Evolutionary conservation across 2,113 vertebrate species (phyloP).

Genomic region (Microcebus griseorufus): DNA sequence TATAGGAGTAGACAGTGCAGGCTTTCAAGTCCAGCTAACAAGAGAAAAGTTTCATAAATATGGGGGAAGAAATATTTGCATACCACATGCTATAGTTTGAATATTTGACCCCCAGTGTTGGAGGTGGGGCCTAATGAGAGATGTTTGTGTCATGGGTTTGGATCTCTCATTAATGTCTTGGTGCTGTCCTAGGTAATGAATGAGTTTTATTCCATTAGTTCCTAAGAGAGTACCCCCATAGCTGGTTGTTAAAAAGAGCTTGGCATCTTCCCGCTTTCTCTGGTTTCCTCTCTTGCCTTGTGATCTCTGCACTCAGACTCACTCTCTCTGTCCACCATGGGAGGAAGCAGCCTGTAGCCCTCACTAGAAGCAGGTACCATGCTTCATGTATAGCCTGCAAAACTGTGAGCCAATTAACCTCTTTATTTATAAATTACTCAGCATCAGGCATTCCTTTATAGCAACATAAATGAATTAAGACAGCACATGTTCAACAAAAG

Average conservation of each 20-base stretch:
- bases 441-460: neutral
- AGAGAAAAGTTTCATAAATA: neutral
- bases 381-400: neutral
- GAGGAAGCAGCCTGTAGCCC: neutral
- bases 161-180: neutral
- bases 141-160: neutral
- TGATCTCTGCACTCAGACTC: neutral
- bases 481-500: neutral
- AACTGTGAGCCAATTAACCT: neutral
- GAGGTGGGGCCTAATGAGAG: neutral
- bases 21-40: neutral
- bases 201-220: neutral
- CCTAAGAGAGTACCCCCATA: neutral
- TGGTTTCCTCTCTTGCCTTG: neutral
- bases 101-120: neutral
- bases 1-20: neutral
- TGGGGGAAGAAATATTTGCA: neutral
- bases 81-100: neutral
- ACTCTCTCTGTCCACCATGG: neutral
- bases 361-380: neutral
- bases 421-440: neutral
- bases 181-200: neutral
- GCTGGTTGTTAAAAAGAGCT: neutral
- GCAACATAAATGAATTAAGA: neutral
- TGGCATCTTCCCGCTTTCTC: neutral